Base-by-base conservation (phyloP, 92 coral and sea anemone species). In the Anthopleura xanthogrammica region DNA sequence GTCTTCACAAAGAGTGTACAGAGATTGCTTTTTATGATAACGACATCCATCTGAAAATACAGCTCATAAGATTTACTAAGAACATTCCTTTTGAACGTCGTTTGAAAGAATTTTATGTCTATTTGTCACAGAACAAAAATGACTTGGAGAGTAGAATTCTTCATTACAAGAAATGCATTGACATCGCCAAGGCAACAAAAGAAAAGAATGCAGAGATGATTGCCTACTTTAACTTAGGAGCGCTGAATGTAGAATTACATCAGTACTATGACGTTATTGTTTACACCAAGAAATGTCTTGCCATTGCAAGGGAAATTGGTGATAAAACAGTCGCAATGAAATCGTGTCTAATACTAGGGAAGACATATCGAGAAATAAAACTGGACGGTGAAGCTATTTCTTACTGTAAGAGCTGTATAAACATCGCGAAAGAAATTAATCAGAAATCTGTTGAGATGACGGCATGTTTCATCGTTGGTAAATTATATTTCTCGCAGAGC, bases 281-380 rank as follows among this genome's bases (percentile, higher is more conserved):
- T 29, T 24, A 68, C 42, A 17, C 78, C 83, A 22, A 82, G 83
- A 60, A 79, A 72, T 39, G 80, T 46, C 72, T 79, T 43, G 72
- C 41, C 70, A 79, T 79, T 39, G 82, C 82, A 20, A 42, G 60
- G 36, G 43, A 40, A 79, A 42, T 60, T 39, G 65, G 46, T 14
- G 70, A 79, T 9, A 20, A 24, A 39, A 17, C 1, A 19, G 41
- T 12, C 7, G 66, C 62, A 16, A 60, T 12, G 82, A 0, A 0
- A 42, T 60, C 50, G 16, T 79, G 42, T 56, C 40, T 52, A 36
- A 7, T 4, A 55, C 68, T 79, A 43, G 46, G 41, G 4, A 20
- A 42, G 4, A 17, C 82, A 14, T 60, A 57, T 23, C 62, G 82
- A 17, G 70, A 56, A 3, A 22, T 79, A 17, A 13, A 79, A 14